phyloP scores from a whole-genome alignment of 2,797 vertebrate species.

The Eulemur coronatus region DNA sequence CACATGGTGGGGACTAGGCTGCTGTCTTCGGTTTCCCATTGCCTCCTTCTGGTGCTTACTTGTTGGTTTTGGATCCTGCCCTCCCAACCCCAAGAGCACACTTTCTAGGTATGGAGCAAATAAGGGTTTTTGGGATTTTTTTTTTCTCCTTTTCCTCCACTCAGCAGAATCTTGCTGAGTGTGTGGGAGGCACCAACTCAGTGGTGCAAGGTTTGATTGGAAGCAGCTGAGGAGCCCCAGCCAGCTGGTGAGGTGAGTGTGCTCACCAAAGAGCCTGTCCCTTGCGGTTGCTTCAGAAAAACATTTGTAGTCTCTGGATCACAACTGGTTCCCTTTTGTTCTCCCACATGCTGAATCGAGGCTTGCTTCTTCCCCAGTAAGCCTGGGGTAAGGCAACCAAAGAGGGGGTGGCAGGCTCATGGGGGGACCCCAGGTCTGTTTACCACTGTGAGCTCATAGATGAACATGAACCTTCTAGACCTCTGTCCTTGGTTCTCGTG shows the following conservation, averaged over 20 bases:
- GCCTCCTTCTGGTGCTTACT: conserved; percentile 59
- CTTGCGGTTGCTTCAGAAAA: conserved; percentile 76
- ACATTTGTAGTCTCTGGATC: conserved; percentile 74
- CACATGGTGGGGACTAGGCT: conserved; percentile 39
- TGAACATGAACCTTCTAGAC: not conserved
- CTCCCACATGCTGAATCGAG: conserved; percentile 50
- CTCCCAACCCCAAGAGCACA: conserved; percentile 67
- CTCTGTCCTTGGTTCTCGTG: not conserved
- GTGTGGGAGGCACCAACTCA: conserved; percentile 79
- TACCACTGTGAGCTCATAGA: not conserved
- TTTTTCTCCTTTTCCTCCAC: conserved; percentile 43
- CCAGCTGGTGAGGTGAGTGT: conserved; percentile 65
- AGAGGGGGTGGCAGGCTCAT: not conserved
- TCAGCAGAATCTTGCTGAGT: conserved; percentile 81
- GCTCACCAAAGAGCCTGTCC: conserved; percentile 71
- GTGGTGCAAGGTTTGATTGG: conserved; percentile 81
- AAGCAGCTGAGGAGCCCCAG: conserved; percentile 76
- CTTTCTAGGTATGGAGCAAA: conserved; percentile 79
- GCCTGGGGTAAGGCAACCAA: not conserved
- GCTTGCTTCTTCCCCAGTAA: not conserved
- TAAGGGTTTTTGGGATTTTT: not conserved
- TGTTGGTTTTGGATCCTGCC: conserved; percentile 77
- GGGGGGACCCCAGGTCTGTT: not conserved
- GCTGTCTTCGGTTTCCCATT: conserved; percentile 57
- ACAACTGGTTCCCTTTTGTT: conserved; percentile 70